Percentiles rank a stretch among this genome's conserved stretches.
These are phyloP conservation scores for Spinibarbus caldwelli DNA, from an alignment of 2,797 vertebrate species.

Conservation along the genomic window DNA sequence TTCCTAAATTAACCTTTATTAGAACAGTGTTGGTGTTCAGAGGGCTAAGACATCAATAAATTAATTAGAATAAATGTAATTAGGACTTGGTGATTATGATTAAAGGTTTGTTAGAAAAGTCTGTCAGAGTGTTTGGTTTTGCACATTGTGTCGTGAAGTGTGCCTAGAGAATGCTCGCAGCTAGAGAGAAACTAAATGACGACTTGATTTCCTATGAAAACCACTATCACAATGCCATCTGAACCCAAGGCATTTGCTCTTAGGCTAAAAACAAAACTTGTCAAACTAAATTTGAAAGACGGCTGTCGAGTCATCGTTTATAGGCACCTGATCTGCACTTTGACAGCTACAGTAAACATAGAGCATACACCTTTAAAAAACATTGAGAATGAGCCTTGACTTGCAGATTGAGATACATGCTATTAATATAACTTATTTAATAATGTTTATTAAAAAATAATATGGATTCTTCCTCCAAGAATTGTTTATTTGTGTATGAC, in stretches of 20 bases:
- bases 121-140: constrained; percentile 49
- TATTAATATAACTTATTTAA: background rate
- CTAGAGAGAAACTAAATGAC: constrained; percentile 32
- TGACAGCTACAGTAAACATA: constrained; percentile 16
- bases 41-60: constrained; percentile 51
- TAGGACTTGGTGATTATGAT: constrained; percentile 58
- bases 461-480: background rate
- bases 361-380: background rate
- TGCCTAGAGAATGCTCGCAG: constrained; percentile 30
- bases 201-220: constrained; percentile 42
- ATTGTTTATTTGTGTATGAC: background rate
- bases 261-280: constrained; percentile 44
- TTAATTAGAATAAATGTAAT: constrained; percentile 59
- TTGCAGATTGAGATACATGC: background rate
- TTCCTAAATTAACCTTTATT: constrained; percentile 59
- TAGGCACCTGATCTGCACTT: background rate
- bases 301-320: constrained; percentile 12
- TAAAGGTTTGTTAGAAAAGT: constrained; percentile 50
- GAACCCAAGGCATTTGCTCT: constrained; percentile 43
- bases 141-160: constrained; percentile 38
- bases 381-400: background rate
- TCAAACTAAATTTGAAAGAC: constrained; percentile 30
- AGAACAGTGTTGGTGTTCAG: constrained; percentile 51
- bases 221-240: constrained; percentile 36
- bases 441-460: background rate